These are phyloP conservation scores for Molossus molossus DNA, from an alignment of 2,797 vertebrate genomes.

Conservation along the genomic window DNA sequence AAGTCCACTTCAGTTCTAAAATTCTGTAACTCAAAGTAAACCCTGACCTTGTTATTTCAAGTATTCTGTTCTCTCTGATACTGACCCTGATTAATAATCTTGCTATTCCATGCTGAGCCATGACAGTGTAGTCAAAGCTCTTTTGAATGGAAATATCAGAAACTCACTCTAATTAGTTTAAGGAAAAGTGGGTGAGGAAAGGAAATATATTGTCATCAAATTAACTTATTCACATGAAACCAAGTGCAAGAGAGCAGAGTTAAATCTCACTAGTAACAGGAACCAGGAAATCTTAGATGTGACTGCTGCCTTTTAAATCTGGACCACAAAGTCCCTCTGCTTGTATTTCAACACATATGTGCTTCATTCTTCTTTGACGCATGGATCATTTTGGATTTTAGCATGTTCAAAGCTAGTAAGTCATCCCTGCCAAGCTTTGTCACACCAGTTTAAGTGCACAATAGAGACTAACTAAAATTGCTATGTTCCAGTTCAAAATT, in stretches of 20 bases:
- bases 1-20: neutral
- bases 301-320: neutral
- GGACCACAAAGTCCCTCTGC: neutral
- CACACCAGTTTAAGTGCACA: neutral
- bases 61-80: neutral
- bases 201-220: neutral
- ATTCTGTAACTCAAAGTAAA: constrained; percentile 45
- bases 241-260: neutral
- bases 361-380: neutral
- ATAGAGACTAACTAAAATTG: neutral
- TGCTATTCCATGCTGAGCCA: neutral
- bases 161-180: neutral
- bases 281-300: neutral
- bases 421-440: neutral
- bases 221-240: neutral
- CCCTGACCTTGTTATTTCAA: neutral
- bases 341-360: neutral
- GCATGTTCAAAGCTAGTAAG: neutral
- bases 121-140: neutral
- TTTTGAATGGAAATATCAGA: constrained; percentile 15
- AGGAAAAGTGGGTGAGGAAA: neutral
- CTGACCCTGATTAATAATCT: constrained; percentile 24
- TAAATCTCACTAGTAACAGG: neutral
- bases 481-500: neutral
- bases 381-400: neutral